Conservation (phyloP, 2,888 invertebrate genomes). For the Troides helena region DNA sequence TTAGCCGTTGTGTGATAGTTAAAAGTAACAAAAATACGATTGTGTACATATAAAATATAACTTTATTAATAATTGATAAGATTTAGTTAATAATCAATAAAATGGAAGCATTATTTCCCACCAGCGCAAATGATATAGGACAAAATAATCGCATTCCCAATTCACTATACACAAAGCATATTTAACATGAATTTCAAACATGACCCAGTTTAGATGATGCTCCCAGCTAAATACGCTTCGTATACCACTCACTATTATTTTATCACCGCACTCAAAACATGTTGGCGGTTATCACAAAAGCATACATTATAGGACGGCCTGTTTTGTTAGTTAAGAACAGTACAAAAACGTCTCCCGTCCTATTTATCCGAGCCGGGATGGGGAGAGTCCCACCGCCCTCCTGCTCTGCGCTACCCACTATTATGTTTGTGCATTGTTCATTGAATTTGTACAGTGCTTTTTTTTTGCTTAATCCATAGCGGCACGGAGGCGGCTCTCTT, state of each 20-base stretch:
- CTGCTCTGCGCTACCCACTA: constrained; percentile 33
- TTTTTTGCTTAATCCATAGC: constrained; percentile 42
- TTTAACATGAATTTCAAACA: constrained; percentile 4
- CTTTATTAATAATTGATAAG: too few relatives aligned
- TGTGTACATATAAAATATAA: too few relatives aligned
- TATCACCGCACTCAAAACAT: constrained; percentile 27
- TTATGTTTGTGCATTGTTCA: constrained; percentile 52
- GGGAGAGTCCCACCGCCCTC: constrained; percentile 14
- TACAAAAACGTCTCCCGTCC: constrained; percentile 44
- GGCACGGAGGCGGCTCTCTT: constrained; percentile 37
- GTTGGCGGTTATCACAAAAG: constrained; percentile 27
- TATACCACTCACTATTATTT: constrained; percentile 23
- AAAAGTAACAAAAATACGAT: too few relatives aligned
- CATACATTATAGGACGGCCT: constrained; percentile 27
- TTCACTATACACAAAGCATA: background rate
- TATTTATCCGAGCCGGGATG: constrained; percentile 29
- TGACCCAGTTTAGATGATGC: constrained; percentile 12
- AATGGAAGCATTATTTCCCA: too few relatives aligned
- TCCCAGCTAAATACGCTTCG: constrained; percentile 11
- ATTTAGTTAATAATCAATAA: too few relatives aligned
- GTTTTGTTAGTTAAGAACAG: constrained; percentile 43
- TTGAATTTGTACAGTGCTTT: constrained; percentile 45
- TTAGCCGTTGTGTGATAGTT: too few relatives aligned
- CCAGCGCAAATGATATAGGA: too few relatives aligned
- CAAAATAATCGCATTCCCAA: too few relatives aligned